phyloP scores from a whole-genome alignment of 2,797 vertebrate genomes.

The Neopelma chrysocephalum region DNA sequence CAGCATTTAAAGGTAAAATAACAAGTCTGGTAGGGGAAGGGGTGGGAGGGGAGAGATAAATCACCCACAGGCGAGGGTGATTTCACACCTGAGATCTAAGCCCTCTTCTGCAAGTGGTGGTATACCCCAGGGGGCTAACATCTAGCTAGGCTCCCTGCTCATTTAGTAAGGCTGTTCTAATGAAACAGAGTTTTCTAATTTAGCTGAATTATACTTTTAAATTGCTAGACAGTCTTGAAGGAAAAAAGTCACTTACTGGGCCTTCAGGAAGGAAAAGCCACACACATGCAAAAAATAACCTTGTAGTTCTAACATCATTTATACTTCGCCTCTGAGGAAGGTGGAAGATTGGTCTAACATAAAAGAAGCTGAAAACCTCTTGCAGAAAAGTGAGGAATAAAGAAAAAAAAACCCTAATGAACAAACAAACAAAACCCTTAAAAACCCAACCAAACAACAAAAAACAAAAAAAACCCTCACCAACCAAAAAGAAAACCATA shows the following conservation, averaged over 20 bases:
- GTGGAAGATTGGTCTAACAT: neutral
- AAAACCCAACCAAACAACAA: neutral
- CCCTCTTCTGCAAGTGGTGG: neutral
- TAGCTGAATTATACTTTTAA: neutral
- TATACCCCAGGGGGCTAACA: neutral
- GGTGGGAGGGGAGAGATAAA: neutral
- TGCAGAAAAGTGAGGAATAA: neutral
- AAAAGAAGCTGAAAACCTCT: neutral
- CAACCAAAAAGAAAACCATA: neutral
- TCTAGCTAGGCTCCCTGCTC: neutral
- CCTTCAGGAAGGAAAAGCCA: neutral
- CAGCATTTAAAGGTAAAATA: constrained; percentile 44
- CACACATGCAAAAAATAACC: neutral
- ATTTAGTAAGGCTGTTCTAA: neutral
- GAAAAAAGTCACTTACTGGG: neutral
- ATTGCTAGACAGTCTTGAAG: neutral
- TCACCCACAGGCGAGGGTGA: neutral
- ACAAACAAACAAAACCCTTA: neutral
- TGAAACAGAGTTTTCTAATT: neutral
- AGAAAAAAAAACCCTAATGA: neutral
- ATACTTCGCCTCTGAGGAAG: neutral
- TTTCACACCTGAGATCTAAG: constrained; percentile 13
- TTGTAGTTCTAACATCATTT: neutral
- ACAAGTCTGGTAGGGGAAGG: neutral
- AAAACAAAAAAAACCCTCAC: neutral